Evolutionary conservation across 2,888 invertebrate genomes (phyloP), one percentile per base, ranked within the genome.

Genomic region (Belgica antarctica): DNA sequence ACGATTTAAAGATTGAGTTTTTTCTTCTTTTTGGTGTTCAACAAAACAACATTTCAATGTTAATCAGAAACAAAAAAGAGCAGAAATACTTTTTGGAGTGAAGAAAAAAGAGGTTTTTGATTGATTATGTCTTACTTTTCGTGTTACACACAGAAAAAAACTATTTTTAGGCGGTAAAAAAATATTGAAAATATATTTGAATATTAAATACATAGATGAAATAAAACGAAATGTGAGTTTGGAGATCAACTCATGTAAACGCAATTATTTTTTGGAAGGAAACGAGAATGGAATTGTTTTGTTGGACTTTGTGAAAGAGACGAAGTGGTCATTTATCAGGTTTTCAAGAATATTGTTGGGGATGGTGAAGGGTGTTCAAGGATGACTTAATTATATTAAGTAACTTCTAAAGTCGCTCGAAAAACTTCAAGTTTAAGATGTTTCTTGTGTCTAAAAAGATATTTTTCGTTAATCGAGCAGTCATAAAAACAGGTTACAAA

Each of bases 21-120:
- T 52, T 52, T n/a, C n/a, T n/a, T 61, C 36, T 62, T 66, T 66
- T 52, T 66, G 66, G 66, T 66, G 66, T 66, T 47, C 47, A 66
- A 66, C 66, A 66, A 66, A 66, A 66, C 47, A 66, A 66, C 66
- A 66, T 66, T 66, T 66, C 66, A 66, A 66, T 66, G 66, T 66
- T 47, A 66, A 52, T 66, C 66, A 47, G 47, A 66, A 66, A 63
- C 19, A 41, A 36, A 65, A 47, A 47, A n/a, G 47, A 10, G n/a
- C n/a, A n/a, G n/a, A n/a, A n/a, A n/a, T 47, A 8, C 15, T 47
- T 47, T 47, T 47, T 47, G 65, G 65, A 46, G 27, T 46, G 65
- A 65, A 66, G 66, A 52, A 66, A 66, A 62, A 66, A 46, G 47
- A 46, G 47, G 46, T 66, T 63, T 66, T 66, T 66, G 66, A 66